Percentiles rank a stretch among this genome's conserved stretches.
These are phyloP conservation scores for Corythoichthys intestinalis DNA, from an alignment of 2,113 vertebrate genomes.

Conservation along the genomic window DNA sequence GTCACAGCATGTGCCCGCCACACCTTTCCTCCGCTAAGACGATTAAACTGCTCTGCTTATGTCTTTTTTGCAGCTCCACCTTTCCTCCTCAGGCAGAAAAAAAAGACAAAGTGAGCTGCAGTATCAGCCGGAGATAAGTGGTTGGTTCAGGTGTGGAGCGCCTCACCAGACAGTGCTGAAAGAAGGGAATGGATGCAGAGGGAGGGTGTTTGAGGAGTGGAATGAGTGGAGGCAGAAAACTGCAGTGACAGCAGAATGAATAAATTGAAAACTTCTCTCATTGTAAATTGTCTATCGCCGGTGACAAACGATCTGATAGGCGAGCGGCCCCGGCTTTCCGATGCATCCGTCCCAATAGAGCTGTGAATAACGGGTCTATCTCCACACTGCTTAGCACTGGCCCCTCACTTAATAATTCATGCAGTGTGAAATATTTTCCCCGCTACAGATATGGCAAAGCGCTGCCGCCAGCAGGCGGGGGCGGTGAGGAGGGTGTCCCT, in stretches of 20 bases:
- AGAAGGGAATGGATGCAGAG: background rate
- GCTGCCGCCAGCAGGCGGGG: conserved; percentile 64
- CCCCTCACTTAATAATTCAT: conserved; percentile 75
- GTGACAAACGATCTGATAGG: conserved; percentile 79
- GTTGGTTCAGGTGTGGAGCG: conserved; percentile 38
- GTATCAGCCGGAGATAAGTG: conserved; percentile 30
- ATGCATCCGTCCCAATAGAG: conserved; percentile 70
- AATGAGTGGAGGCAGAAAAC: conserved; percentile 66
- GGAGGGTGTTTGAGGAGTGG: conserved; percentile 35
- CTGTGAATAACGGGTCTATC: conserved; percentile 76
- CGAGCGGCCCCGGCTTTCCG: conserved; percentile 56
- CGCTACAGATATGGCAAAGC: conserved; percentile 70
- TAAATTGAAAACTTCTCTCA: conserved; percentile 76
- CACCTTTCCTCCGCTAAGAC: conserved; percentile 44
- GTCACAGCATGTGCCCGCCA: conserved; percentile 29
- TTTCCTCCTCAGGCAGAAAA: conserved; percentile 18
- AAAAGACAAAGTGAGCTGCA: conserved; percentile 40
- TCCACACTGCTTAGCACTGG: conserved; percentile 72
- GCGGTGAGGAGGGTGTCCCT: conserved; percentile 65
- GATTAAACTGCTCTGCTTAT: conserved; percentile 51
- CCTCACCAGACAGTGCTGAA: conserved; percentile 37
- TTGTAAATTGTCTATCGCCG: conserved; percentile 77
- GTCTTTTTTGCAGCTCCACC: conserved; percentile 31
- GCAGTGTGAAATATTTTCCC: conserved; percentile 74
- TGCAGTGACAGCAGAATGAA: conserved; percentile 78